Evolutionary conservation across 2,113 vertebrate species (phyloP), one percentile per base, ranked within the genome.

Genomic region (Miniopterus natalensis): DNA sequence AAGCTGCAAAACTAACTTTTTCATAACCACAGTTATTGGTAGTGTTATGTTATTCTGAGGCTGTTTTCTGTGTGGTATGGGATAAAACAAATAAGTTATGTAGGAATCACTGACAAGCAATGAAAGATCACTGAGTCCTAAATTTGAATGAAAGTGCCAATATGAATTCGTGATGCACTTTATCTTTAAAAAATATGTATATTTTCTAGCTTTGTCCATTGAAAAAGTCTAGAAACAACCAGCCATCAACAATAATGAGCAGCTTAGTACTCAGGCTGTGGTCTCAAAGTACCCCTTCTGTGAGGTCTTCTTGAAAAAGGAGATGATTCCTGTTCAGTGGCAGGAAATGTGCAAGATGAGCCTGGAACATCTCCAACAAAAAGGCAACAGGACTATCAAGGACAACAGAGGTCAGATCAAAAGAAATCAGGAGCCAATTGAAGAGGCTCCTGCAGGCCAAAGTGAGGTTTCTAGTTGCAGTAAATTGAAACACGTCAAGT

Each of bases 191-290:
- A 91, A 81, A 49, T 18, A 77, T 3, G 31, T 3, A 3, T 66
- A 31, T 61, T 94, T 93, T 59, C 79, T 80, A 61, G 18, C 27
- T n/a, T 55, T 71, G 18, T 25, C 63, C 70, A 73, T 55, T 68
- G 21, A 68, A 68, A 92, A 66, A 45, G 9, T 84, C 66, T 90
- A 83, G 53, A 92, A 90, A 95, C 8, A 11, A 71, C 27, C 40
- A 63, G 21, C 70, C 66, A 65, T 61, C 65, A 51, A 84, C 2
- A 42, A 45, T 15, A 79, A 49, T 6, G 5, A 94, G 42, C 21
- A 57, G 23, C 5, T 18, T 63, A 42, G 45, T 73, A 14, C 65
- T 74, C 45, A 15, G 21, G 88, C 4, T 84, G 23, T 40, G 36
- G n/a, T 74, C n/a, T 78, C 57, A 77, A 93, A 90, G 40, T 4